Base-by-base conservation (phyloP, 2,888 invertebrate genomes). In the Leistus spinibarbis region DNA sequence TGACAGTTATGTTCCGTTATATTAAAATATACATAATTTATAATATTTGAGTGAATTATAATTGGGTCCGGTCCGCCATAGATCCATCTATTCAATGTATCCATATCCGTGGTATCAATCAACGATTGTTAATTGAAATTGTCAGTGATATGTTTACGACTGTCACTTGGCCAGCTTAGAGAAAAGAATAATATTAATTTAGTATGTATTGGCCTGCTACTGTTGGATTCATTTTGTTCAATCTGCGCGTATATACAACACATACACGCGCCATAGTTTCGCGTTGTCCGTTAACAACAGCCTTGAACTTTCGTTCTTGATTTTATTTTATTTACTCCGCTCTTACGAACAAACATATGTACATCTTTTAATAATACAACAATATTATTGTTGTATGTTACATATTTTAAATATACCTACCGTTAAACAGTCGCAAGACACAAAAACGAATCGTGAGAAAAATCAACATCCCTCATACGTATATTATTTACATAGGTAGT, bases 281-380 rank as follows among this genome's bases (percentile, higher is more conserved):
- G 40, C 40, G 40, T 40, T 69, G 57, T 69, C 57, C 40, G 69
- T 62, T 27, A 57, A 62, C 60, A 27, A 23, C 69, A 69, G 60
- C 69, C 69, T 69, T 69, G 69, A 69, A 69, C 69, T 69, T 69
- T 69, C 69, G 69, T 69, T 69, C 69, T 69, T 69, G 62, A 69
- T 69, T 69, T 69, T 69, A 69, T 69, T 69, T 69, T 40, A 69
- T 60, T 40, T 13, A 13, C 13, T 40, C 13, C 13, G 5, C 10
- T 40, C 40, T 40, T 40, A 13, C 40, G 13, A 40, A 40, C 40
- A 40, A 40, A 40, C 40, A 40, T 4, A 24, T 7, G 24, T 7
- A 4, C 24, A 24, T 4, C 7, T 24, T 4, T 24, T 40, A 10
- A 1, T 10, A 4, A 40, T 3, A 40, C 3, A 40, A 40, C 40